Evolutionary conservation across 2,888 invertebrate genomes (phyloP), one percentile per base, ranked within the genome.

Genomic region (Camponotus fellah): DNA sequence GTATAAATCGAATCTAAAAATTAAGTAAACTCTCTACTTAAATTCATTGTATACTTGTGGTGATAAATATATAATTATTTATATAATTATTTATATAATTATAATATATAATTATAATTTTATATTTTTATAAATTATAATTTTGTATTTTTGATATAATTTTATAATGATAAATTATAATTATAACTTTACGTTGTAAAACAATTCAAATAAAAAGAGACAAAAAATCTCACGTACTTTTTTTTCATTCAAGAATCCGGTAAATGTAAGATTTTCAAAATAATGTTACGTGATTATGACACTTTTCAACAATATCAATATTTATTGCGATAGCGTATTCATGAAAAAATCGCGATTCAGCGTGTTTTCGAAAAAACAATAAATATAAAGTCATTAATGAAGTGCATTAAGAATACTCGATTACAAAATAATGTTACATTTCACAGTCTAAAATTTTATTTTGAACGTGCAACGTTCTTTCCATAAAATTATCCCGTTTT

Each of bases 291-390:
- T 64, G 75, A 64, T 49, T 26, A 21, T 34, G 32, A 46, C 34
- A 49, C 34, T 49, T 49, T 64, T 3, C 14, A 34, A 3, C 21
- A 21, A 37, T 21, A 53, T 64, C 43, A 62, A 64, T 53, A 37
- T 64, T 76, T 76, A 49, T 65, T 75, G 46, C n/a, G 37, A 64
- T 32, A 37, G 37, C 37, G 37, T 37, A 65, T 43, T 76, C 17
- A 6, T 40, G 2, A 66, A 53, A 21, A 77, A 66, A 58, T 68
- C 32, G 43, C 66, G 3, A 66, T 77, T 77, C 77, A 77, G 66
- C 77, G 66, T 66, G 4, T 56, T 66, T 65, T 66, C 40, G 10
- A 43, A 76, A 0, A 14, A 14, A 58, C 32, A 77, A 68, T 17
- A 68, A 77, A 43, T 77, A 21, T 3, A 9, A 66, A 14, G n/a